Conservation (phyloP, 92 coral and sea anemone genomes). For the Porites divaricata region DNA sequence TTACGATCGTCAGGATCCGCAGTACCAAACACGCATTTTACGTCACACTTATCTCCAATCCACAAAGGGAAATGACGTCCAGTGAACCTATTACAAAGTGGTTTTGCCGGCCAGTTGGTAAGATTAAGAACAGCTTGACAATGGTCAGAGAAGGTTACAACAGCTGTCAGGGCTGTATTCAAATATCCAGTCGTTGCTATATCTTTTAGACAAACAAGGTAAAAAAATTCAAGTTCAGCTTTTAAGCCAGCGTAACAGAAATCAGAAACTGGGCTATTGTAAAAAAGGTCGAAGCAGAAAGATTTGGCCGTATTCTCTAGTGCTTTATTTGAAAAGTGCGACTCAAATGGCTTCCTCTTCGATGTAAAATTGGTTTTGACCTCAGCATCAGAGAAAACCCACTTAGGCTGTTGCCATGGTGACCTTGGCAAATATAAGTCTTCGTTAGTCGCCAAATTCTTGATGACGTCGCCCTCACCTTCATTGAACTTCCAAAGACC, state of each 20-base stretch:
- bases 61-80: constrained; percentile 83
- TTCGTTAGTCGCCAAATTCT: constrained; percentile 73
- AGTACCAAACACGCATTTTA: constrained; percentile 89
- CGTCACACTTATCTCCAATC: constrained; percentile 88
- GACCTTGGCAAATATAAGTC: constrained; percentile 84
- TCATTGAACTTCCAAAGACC: constrained; percentile 95
- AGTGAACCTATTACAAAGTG: constrained; percentile 83
- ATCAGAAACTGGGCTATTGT: constrained; percentile 66
- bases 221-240: constrained; percentile 84
- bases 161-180: constrained; percentile 72
- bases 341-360: constrained; percentile 71
- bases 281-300: constrained; percentile 80
- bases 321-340: constrained; percentile 56
- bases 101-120: constrained; percentile 89
- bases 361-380: constrained; percentile 79
- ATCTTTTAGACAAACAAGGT: constrained; percentile 83
- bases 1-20: constrained; percentile 68
- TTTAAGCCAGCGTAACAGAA: constrained; percentile 48
- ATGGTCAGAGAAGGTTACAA: constrained; percentile 90
- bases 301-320: constrained; percentile 53
- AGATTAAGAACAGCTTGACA: constrained; percentile 81
- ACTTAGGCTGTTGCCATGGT: constrained; percentile 87
- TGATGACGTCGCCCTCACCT: constrained; percentile 84
- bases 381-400: constrained; percentile 96
- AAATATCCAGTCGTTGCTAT: constrained; percentile 64